A percentile compares a stretch with the other conserved stretches of the same genome.
phyloP scores from a whole-genome alignment of 2,113 vertebrate species.

The Illadopsis cleaveri region DNA sequence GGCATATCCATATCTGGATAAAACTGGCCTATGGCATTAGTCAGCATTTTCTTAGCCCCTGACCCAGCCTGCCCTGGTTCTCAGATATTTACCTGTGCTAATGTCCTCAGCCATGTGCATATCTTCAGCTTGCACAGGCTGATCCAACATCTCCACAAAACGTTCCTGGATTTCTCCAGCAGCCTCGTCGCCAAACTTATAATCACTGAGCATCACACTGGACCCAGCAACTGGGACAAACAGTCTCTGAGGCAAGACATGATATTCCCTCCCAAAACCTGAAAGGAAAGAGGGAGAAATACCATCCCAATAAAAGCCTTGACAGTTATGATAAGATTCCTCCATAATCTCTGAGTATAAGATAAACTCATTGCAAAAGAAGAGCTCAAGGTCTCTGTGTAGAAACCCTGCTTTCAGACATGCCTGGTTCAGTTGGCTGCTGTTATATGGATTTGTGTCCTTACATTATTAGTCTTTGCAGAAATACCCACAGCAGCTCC shows the following conservation, averaged over 20 bases:
- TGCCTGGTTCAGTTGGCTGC: neutral
- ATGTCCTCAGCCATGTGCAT: constrained; percentile 72
- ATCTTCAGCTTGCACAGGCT: constrained; percentile 65
- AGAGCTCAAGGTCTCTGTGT: neutral
- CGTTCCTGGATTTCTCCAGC: constrained; percentile 74
- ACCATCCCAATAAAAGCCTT: constrained; percentile 3
- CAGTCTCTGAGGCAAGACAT: constrained; percentile 76
- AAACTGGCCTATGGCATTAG: neutral
- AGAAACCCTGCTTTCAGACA: neutral
- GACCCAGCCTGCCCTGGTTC: neutral
- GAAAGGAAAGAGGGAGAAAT: neutral
- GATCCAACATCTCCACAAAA: constrained; percentile 79
- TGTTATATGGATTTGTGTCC: neutral
- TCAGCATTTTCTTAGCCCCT: neutral
- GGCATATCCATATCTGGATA: neutral
- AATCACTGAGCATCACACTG: constrained; percentile 77
- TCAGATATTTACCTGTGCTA: constrained; percentile 70
- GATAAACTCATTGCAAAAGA: neutral
- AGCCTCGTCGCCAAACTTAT: constrained; percentile 78
- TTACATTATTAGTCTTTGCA: neutral
- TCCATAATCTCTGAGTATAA: neutral
- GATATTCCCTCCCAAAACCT: constrained; percentile 68
- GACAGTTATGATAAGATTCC: neutral
- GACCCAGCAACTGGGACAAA: constrained; percentile 77
- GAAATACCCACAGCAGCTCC: neutral